Evolutionary conservation across 2,113 vertebrate genomes (phyloP).

Genomic region (Chunga burmeisteri): DNA sequence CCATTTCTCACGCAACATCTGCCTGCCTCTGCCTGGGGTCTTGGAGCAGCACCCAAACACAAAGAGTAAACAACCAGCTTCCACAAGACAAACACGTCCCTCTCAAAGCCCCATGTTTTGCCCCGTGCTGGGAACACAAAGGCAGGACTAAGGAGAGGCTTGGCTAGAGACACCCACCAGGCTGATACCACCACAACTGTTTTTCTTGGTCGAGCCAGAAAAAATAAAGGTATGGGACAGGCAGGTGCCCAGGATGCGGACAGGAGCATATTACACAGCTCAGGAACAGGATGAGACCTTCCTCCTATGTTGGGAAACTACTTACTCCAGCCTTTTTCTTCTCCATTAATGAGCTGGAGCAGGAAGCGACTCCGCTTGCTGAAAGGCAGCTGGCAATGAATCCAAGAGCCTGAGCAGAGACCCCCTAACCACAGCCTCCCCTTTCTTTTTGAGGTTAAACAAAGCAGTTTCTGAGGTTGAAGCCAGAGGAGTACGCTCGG

Average conservation of each 20-base stretch:
- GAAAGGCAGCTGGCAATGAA: not conserved
- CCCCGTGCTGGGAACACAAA: fast-evolving
- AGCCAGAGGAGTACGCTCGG: not conserved
- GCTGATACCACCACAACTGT: not conserved
- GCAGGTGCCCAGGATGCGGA: not conserved
- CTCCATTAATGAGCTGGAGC: not conserved
- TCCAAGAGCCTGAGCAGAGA: not conserved
- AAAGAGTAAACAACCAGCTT: not conserved
- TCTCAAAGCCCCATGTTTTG: not conserved
- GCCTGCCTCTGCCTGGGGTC: not conserved
- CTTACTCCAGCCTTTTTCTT: not conserved
- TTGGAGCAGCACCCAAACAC: not conserved
- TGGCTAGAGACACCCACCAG: not conserved
- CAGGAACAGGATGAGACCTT: not conserved
- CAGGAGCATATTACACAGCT: not conserved
- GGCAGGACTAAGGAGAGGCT: not conserved
- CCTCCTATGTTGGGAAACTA: not conserved
- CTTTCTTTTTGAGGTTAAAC: not conserved
- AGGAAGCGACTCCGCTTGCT: not conserved
- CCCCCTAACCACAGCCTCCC: not conserved
- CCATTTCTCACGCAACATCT: not conserved
- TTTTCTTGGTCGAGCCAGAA: not conserved
- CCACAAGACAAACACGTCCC: fast-evolving
- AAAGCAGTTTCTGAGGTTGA: not conserved
- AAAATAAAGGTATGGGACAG: not conserved